These are phyloP conservation scores for Tauraco erythrolophus DNA, from an alignment of 2,113 vertebrate species.

Conservation along the genomic window DNA sequence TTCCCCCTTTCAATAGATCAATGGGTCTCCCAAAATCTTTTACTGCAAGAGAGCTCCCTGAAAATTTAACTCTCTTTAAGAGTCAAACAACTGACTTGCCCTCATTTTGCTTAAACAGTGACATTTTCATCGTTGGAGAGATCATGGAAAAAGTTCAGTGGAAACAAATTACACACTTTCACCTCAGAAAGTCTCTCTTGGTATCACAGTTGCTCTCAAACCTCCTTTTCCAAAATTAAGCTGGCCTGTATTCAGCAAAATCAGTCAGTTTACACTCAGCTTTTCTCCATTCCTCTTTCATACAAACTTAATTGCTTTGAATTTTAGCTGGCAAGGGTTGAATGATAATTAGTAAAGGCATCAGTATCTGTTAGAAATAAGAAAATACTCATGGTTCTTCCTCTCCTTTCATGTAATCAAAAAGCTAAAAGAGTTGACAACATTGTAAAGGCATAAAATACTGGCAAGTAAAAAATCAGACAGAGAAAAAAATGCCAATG, in stretches of 20 bases:
- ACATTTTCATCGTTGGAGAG: not conserved
- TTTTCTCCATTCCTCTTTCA: not conserved
- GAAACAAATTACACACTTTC: not conserved
- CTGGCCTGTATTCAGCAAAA: not conserved
- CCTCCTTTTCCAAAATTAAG: not conserved
- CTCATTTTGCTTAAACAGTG: not conserved
- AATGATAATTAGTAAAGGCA: not conserved
- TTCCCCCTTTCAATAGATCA: slow-evolving; percentile 59
- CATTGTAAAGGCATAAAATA: not conserved
- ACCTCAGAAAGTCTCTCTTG: not conserved
- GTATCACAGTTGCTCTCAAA: not conserved
- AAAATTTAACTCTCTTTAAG: not conserved
- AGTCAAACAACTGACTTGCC: not conserved
- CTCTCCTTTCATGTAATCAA: not conserved
- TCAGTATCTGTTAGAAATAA: not conserved
- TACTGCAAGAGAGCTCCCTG: not conserved
- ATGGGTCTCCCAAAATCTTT: slow-evolving; percentile 22
- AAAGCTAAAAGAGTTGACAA: not conserved
- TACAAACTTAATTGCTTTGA: not conserved
- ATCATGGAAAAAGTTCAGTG: not conserved
- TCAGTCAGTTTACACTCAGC: not conserved
- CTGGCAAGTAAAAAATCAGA: not conserved
- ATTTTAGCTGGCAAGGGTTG: not conserved
- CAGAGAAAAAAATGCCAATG: not conserved
- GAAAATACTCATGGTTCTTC: not conserved